phyloP scores from a whole-genome alignment of 2,797 vertebrate species.

The Forpus xanthops region DNA sequence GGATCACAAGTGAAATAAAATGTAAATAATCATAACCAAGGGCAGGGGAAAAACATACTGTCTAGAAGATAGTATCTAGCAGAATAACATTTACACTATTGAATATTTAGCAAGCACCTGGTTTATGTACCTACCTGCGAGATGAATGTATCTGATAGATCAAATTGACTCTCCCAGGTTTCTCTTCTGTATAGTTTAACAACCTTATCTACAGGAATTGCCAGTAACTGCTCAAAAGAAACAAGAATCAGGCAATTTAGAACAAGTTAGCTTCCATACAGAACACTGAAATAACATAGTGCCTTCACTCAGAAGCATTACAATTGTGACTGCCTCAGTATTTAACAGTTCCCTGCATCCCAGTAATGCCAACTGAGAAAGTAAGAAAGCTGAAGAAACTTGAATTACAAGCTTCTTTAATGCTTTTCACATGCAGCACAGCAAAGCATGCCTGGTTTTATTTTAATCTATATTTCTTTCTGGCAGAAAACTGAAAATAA shows the following conservation, averaged over 20 bases:
- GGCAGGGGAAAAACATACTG: accelerated
- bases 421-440: background rate
- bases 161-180: constrained; percentile 82
- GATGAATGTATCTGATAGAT: constrained; percentile 84
- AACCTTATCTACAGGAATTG: constrained; percentile 87
- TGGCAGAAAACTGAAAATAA: background rate
- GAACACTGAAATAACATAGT: background rate
- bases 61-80: background rate
- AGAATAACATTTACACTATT: background rate
- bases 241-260: background rate
- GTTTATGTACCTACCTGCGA: constrained; percentile 79
- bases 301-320: background rate
- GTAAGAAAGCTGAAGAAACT: background rate
- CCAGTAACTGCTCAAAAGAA: constrained; percentile 81
- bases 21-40: background rate
- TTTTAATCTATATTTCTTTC: constrained; percentile 7
- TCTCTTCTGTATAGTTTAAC: constrained; percentile 88
- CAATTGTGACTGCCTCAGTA: background rate
- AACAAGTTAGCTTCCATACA: background rate
- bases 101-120: background rate
- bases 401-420: constrained; percentile 7
- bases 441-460: background rate
- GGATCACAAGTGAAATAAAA: background rate
- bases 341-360: background rate
- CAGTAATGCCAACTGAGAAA: background rate